Base-by-base conservation (phyloP, 1,140 invertebrate species). In the Drosophila mauritiana region DNA sequence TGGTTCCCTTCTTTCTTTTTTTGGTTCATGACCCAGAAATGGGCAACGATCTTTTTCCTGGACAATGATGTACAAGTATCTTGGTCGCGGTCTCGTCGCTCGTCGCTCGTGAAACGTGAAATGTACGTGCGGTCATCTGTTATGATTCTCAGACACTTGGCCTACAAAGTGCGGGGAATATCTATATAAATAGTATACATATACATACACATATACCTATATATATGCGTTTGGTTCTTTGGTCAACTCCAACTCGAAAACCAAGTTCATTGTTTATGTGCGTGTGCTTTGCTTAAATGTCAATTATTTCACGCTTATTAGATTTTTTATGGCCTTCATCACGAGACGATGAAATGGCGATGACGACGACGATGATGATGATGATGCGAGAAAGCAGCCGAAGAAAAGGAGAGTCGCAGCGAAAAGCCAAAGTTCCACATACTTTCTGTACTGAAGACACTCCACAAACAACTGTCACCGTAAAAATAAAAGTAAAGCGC, bases 271-370 rank as follows among this genome's bases (percentile, higher is more conserved):
- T 86, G 82, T 86, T 67, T 86, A 70, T 89, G 72, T 89, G 84
- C 84, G 84, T 88, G 84, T 36, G 84, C 73, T 89, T 89, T 84
- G 72, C 84, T 84, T 88, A 88, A 88, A 88, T 89, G 84, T 88
- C 84, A 88, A 88, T 89, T 88, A 88, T 89, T 89, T 88, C 84
- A 88, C 84, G 80, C 84, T 88, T 89, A 89, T 89, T 89, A 80
- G 68, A 86, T 83, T 88, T 77, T 83, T 81, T 78, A 81, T 73
- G 58, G 54, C 65, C 52, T 78, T 72, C 55, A 82, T 78, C 74
- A 63, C 57, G 67, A 68, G 68, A 73, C 55, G 54, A 61, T 31
- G 73, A 40, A 22, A 10, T 12, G 51, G 8, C n/a, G 51, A 68
- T 57, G 52, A 25, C 51, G 65, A 58, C 70, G 70, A 42, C 45